These are phyloP conservation scores for Pan paniscus DNA, from an alignment of 2,113 vertebrate genomes.

Conservation along the genomic window DNA sequence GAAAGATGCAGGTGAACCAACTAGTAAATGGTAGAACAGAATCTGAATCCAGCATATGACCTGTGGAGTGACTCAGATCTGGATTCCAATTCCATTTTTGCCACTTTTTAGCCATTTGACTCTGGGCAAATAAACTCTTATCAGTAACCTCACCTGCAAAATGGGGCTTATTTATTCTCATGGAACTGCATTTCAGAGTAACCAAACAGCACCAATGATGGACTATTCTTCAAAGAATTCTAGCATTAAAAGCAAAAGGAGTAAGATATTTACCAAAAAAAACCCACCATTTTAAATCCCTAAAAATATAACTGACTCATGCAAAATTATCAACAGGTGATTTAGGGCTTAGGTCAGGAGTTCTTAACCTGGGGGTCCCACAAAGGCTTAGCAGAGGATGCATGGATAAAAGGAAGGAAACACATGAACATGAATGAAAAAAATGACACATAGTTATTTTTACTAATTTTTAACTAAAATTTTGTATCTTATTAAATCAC, in stretches of 20 bases:
- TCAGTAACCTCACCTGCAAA: neutral
- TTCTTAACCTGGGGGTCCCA: neutral
- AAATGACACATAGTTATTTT: neutral
- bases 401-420: neutral
- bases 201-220: neutral
- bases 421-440: neutral
- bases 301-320: neutral
- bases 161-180: neutral
- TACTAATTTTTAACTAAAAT: neutral
- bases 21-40: neutral
- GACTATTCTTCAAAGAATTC: neutral
- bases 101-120: neutral
- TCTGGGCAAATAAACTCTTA: neutral
- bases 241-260: neutral
- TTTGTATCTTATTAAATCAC: neutral
- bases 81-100: neutral
- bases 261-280: too few relatives aligned
- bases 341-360: neutral
- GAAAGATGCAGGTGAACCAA: neutral
- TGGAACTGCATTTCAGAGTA: neutral
- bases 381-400: neutral
- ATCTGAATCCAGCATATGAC: neutral
- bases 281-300: neutral
- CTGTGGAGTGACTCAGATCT: neutral
- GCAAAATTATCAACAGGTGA: neutral